Evolutionary conservation across 2,888 invertebrate genomes (phyloP), one percentile per base, ranked within the genome.

Genomic region (Conops quadrifasciatus): DNA sequence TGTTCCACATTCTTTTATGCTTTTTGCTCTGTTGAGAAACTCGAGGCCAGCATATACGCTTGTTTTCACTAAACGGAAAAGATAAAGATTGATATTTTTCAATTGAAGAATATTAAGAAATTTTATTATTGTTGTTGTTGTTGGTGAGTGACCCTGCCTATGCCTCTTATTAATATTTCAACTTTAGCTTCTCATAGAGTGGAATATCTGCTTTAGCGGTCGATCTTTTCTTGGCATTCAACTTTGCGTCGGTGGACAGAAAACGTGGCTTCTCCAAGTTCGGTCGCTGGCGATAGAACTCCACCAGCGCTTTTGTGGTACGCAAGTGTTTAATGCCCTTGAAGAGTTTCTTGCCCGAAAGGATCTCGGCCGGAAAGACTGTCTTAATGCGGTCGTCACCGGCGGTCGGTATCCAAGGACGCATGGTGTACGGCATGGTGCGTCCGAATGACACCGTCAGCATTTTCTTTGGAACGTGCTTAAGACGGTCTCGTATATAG

Each of bases 291-390:
- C 80, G 75, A 71, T 83, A 85, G 73, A 84, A 81, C 2, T 84
- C 82, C 5, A 83, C 76, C 0, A 86, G 72, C 0, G 80, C 80
- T 36, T 81, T 81, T 0, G 84, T 83, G 26, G 85, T 83, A 36
- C 84, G 81, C 60, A 86, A 77, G 76, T 86, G 85, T 0, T 81
- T 79, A n/a, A 86, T 86, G 66, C 86, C 86, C 36, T 84, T 82
- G 67, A 86, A 86, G 13, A 86, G 77, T 71, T 80, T 80, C 64
- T 84, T 79, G 2, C 82, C 79, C 1, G 83, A 80, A 1, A 81
- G 76, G 9, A 86, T 68, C 51, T 85, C 84, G 4, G 79, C 78
- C 0, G 86, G 85, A 65, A 81, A 86, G 2, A 82, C 79, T 5
- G 83, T 82, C 43, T 80, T 78, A n/a, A 84, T 82, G n/a, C 76